phyloP scores from a whole-genome alignment of 2,797 vertebrate species.

The Hydrophis major region DNA sequence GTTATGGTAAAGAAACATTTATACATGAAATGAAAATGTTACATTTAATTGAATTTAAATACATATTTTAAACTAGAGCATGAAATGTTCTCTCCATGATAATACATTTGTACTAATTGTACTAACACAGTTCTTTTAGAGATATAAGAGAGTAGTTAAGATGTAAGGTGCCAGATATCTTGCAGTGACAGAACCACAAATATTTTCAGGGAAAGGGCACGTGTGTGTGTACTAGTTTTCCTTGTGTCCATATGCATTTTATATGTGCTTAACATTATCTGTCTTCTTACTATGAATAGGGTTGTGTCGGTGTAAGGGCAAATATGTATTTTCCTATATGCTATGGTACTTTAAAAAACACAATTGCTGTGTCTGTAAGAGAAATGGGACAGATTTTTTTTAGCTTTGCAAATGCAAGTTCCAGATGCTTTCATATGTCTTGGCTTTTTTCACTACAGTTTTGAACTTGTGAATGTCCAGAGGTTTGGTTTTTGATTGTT shows the following conservation, averaged over 20 bases:
- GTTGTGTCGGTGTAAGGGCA: neutral
- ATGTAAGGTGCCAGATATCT: neutral
- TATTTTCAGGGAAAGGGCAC: neutral
- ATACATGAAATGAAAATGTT: conserved; percentile 22
- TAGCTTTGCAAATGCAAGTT: neutral
- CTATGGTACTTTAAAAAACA: neutral
- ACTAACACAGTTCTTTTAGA: neutral
- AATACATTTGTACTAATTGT: neutral
- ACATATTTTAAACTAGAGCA: neutral
- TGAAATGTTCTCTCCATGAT: neutral
- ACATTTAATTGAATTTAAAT: neutral
- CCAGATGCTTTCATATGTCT: neutral
- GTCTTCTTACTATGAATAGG: neutral
- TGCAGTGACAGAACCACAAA: neutral
- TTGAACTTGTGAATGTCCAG: neutral
- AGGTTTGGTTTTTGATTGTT: neutral
- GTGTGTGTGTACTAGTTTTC: neutral
- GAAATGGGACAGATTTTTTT: neutral
- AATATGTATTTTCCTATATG: neutral
- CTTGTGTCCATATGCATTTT: neutral
- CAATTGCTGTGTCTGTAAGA: neutral
- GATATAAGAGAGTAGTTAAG: neutral
- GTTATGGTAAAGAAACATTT: conserved; percentile 21
- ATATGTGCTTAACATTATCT: neutral
- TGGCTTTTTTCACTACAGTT: neutral